These are phyloP conservation scores for Actinia tenebrosa DNA, from an alignment of 64 coral and sea anemone genomes.

Conservation along the genomic window DNA sequence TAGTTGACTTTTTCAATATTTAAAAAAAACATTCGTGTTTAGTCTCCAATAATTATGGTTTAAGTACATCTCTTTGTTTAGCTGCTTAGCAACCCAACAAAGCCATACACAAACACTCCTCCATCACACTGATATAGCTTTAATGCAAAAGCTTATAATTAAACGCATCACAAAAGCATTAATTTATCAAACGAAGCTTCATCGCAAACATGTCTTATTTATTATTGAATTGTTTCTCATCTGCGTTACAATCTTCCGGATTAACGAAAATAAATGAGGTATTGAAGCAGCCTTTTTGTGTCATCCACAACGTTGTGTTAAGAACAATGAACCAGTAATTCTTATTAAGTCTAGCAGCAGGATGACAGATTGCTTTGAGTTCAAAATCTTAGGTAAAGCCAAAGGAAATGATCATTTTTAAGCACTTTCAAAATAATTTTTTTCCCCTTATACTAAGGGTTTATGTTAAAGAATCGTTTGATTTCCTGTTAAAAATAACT, in stretches of 20 bases:
- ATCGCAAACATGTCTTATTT: background rate
- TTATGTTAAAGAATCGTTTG: no score
- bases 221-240: background rate
- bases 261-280: background rate
- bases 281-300: background rate
- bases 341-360: constrained; percentile 4
- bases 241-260: background rate
- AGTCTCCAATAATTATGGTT: background rate
- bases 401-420: background rate
- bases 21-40: background rate
- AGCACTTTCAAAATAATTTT: no score
- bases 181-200: background rate
- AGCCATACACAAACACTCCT: background rate
- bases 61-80: background rate
- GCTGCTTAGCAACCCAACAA: background rate
- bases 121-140: no score
- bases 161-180: background rate
- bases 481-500: no score
- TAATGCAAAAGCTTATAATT: background rate
- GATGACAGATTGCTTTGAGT: background rate
- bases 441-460: no score
- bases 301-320: background rate
- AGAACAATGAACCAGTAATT: background rate
- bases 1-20: background rate
- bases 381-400: background rate